Evolutionary conservation across 2,888 invertebrate species (phyloP).

Genomic region (Teleogryllus oceanicus): DNA sequence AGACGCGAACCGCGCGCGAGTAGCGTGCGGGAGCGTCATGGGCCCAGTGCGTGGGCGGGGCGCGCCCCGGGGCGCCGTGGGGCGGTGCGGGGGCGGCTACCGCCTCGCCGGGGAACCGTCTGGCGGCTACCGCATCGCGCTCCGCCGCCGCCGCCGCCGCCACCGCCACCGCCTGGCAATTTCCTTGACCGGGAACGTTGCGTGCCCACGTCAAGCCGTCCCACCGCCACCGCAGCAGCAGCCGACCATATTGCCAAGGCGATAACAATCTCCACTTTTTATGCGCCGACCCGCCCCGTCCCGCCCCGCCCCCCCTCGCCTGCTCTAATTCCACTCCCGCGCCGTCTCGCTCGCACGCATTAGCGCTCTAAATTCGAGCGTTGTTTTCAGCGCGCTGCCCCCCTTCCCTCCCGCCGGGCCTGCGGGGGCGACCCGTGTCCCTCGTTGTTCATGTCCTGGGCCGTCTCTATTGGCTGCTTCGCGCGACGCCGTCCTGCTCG

Average conservation of each 20-base stretch:
- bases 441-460: no score
- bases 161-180: background rate
- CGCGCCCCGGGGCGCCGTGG: no score
- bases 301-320: background rate
- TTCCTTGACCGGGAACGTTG: background rate
- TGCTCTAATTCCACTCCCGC: background rate
- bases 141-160: background rate
- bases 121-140: background rate
- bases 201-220: conserved; percentile 6
- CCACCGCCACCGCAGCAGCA: background rate
- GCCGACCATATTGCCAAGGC: conserved; percentile 6
- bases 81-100: no score
- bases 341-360: background rate
- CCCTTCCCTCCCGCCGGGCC: background rate
- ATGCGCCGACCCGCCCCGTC: background rate
- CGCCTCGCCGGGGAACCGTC: background rate
- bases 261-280: conserved; percentile 9
- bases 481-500: no score
- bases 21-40: no score
- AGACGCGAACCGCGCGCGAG: no score
- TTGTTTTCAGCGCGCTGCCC: background rate
- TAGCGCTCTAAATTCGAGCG: background rate
- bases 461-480: no score
- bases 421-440: no score
- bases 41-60: no score